Base-by-base conservation (phyloP, 2,113 vertebrate genomes). In the Pongo pygmaeus region DNA sequence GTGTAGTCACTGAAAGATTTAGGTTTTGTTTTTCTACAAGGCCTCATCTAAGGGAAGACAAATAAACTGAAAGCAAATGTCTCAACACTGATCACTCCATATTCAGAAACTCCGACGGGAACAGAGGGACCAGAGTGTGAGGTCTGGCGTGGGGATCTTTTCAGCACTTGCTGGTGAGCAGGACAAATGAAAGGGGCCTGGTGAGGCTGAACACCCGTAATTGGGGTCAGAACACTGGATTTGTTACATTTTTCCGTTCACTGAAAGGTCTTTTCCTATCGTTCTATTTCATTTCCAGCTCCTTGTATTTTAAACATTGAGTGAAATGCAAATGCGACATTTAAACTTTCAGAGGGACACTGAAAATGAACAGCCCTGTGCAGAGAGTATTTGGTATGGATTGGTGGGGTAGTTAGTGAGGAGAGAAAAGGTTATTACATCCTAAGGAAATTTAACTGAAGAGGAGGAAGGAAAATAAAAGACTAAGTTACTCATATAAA, bases 261-360 rank as follows among this genome's bases (percentile, higher is more conserved):
- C 40, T 25, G 27, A 84, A 89, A 91, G 38, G 9, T 75, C 32
- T 13, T 64, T 30, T 94, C 55, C 57, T 93, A n/a, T 81, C 61
- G 32, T 64, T 91, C 94, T 43, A 32, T 97, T 96, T 96, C 77
- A 64, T 93, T 97, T 93, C 55, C n/a, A 97, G 75, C 17, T 86
- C 43, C 48, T 86, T 97, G 59, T 93, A 97, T 94, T 96, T 98
- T 96, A 94, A 97, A 97, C 89, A 96, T n/a, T 92, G 87, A 97
- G 52, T 84, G 75, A 97, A 96, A 98, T 97, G 93, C 92, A 98
- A 97, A 98, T 96, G 95, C 2, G 87, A 96, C 90, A 97, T 97
- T 97, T 98, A 93, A 96, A 97, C 64, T 95, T 95, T 96, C 92
- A 89, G 79, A 96, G 80, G 38, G 93, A 95, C 61, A 35, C 9